Percentiles rank a stretch among this genome's conserved stretches.
Evolutionary conservation across 2,888 invertebrate genomes (phyloP).

Genomic region (Drosophila niveifrons): DNA sequence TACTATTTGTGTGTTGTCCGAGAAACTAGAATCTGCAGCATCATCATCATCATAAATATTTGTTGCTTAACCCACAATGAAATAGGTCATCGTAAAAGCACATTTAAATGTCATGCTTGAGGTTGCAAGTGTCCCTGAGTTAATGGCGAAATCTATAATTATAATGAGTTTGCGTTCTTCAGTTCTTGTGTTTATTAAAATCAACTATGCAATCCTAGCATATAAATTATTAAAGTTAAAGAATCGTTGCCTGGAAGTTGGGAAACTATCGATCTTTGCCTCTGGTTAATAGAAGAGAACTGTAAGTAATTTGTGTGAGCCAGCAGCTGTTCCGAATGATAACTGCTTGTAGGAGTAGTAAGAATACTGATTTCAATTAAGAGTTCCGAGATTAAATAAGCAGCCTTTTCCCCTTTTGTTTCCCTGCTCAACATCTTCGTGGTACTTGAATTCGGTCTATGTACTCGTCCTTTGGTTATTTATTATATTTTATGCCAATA

Average conservation of each 20-base stretch:
- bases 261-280: slow-evolving; percentile 4
- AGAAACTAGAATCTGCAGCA: slow-evolving; percentile 2
- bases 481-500: slow-evolving; percentile 72
- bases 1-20: not conserved
- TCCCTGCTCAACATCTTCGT: not conserved
- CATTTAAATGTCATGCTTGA: slow-evolving; percentile 23
- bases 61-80: slow-evolving; percentile 1
- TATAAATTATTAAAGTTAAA: not conserved
- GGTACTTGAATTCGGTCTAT: slow-evolving; percentile 1
- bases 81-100: not conserved
- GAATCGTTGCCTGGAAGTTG: not conserved
- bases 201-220: too few species aligned
- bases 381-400: slow-evolving; percentile 25
- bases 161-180: slow-evolving; percentile 19
- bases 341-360: slow-evolving; percentile 11
- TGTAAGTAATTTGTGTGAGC: slow-evolving; percentile 21
- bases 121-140: not conserved
- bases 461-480: slow-evolving; percentile 27
- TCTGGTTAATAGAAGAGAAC: not conserved
- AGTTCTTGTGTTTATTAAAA: not conserved
- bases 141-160: slow-evolving; percentile 20
- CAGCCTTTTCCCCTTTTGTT: not conserved
- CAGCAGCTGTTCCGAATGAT: slow-evolving; percentile 44
- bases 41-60: slow-evolving; percentile 31
- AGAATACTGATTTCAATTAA: slow-evolving; percentile 46